These are phyloP conservation scores for Micropoecilia bifurca DNA, from an alignment of 2,797 vertebrate species.

Conservation along the genomic window DNA sequence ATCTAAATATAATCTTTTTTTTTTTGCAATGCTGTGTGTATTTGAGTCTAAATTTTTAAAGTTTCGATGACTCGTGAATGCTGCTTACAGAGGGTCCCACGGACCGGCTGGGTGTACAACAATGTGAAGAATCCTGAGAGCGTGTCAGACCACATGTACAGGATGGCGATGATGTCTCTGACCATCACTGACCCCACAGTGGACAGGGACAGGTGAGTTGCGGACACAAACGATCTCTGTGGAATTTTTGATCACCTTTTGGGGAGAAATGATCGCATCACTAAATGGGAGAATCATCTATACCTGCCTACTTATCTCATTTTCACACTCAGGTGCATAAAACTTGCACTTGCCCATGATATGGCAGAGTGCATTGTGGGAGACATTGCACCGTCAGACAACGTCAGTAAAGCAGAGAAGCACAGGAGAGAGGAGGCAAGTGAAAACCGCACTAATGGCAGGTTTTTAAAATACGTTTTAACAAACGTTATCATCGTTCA, in stretches of 20 bases:
- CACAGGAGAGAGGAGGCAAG: slow-evolving; percentile 90
- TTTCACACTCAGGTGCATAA: slow-evolving; percentile 86
- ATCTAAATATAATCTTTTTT: too few species aligned
- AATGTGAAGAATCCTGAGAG: slow-evolving; percentile 91
- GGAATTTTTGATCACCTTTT: neutral
- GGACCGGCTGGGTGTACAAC: slow-evolving; percentile 96
- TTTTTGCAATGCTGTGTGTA: neutral
- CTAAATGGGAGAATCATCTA: neutral
- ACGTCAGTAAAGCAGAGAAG: slow-evolving; percentile 95
- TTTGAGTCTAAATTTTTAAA: neutral
- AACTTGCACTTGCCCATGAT: slow-evolving; percentile 94
- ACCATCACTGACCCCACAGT: slow-evolving; percentile 88
- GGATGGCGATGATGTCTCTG: slow-evolving; percentile 97
- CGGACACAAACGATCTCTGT: neutral
- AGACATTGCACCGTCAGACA: slow-evolving; percentile 95
- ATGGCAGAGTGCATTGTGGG: slow-evolving; percentile 99
- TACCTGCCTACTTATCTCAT: neutral
- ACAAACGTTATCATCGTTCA: neutral
- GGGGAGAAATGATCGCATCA: neutral
- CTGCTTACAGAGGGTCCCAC: slow-evolving; percentile 84
- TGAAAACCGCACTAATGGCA: slow-evolving; percentile 10
- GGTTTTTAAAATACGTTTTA: too few species aligned
- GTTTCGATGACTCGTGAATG: neutral
- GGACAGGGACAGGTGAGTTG: slow-evolving; percentile 88
- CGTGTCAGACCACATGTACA: slow-evolving; percentile 98